phyloP scores from a whole-genome alignment of 1,140 invertebrate species.

The Diachasma alloeum region DNA sequence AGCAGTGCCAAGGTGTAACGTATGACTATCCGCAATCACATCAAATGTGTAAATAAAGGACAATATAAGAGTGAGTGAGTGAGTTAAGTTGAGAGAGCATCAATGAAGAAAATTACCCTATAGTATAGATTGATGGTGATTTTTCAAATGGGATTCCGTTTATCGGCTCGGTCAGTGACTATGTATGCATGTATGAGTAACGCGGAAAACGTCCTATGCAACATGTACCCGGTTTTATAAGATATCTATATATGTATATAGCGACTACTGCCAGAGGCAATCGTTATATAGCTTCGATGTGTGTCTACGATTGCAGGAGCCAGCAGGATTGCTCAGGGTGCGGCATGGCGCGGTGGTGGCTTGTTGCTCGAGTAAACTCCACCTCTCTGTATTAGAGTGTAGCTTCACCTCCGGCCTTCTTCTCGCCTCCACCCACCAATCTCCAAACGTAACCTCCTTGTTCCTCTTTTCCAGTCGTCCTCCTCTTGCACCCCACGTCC shows the following conservation, averaged over 20 bases:
- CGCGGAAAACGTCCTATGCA: neutral
- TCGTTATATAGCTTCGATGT: constrained; percentile 13
- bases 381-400: neutral
- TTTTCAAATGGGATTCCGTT: neutral
- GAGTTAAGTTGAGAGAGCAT: too few species aligned
- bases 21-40: too few species aligned
- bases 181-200: neutral
- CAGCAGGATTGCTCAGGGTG: neutral
- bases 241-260: neutral
- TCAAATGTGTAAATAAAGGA: too few species aligned
- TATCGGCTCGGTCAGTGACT: neutral
- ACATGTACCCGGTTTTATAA: neutral
- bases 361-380: constrained; percentile 56
- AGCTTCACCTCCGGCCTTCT: constrained; percentile 29
- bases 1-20: neutral
- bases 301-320: constrained; percentile 3
- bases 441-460: constrained; percentile 14
- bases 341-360: constrained; percentile 45
- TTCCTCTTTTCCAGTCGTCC: constrained; percentile 33
- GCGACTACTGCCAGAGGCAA: constrained; percentile 6
- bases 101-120: neutral
- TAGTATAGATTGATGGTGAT: neutral
- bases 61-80: too few species aligned
- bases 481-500: constrained; percentile 15
- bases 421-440: constrained; percentile 19